phyloP scores from a whole-genome alignment of 2,888 invertebrate species.

The Andrena hattorfiana region DNA sequence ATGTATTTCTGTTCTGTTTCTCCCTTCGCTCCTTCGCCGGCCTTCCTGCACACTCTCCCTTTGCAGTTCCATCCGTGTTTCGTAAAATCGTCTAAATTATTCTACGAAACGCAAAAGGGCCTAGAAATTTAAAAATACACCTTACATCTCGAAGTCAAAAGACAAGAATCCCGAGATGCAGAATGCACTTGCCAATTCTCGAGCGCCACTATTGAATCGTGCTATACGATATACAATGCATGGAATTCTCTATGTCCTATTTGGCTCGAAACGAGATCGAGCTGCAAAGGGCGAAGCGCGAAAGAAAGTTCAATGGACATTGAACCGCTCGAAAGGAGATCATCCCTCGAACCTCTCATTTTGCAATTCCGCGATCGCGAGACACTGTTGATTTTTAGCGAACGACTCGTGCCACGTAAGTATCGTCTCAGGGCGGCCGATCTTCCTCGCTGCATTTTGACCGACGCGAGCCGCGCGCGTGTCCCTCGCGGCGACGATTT shows the following conservation, averaged over 20 bases:
- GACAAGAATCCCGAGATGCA: too few relatives aligned
- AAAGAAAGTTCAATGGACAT: too few relatives aligned
- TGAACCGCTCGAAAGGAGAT: not conserved
- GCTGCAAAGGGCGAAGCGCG: too few relatives aligned
- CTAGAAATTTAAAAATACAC: too few relatives aligned
- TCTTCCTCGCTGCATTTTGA: not conserved
- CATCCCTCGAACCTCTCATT: not conserved
- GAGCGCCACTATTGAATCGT: too few relatives aligned
- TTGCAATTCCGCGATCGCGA: not conserved
- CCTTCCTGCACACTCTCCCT: not conserved
- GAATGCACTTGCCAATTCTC: too few relatives aligned
- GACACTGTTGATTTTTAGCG: not conserved
- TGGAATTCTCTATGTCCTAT: not conserved
- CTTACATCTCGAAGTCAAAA: too few relatives aligned
- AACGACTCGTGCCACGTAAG: slow-evolving; percentile 4
- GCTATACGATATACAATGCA: too few relatives aligned
- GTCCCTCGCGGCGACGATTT: not conserved
- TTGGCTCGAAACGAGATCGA: not conserved
- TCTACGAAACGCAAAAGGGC: too few relatives aligned
- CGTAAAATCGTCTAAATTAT: too few relatives aligned
- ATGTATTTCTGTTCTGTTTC: slow-evolving; percentile 32
- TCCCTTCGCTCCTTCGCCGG: slow-evolving; percentile 44
- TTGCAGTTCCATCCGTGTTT: slow-evolving; percentile 1
- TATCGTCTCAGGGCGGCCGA: not conserved
- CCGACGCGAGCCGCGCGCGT: not conserved